A percentile compares a stretch with the other conserved stretches of the same genome.
Evolutionary conservation across 2,113 vertebrate genomes (phyloP).

Genomic region (Rhinopomastus cyanomelas): DNA sequence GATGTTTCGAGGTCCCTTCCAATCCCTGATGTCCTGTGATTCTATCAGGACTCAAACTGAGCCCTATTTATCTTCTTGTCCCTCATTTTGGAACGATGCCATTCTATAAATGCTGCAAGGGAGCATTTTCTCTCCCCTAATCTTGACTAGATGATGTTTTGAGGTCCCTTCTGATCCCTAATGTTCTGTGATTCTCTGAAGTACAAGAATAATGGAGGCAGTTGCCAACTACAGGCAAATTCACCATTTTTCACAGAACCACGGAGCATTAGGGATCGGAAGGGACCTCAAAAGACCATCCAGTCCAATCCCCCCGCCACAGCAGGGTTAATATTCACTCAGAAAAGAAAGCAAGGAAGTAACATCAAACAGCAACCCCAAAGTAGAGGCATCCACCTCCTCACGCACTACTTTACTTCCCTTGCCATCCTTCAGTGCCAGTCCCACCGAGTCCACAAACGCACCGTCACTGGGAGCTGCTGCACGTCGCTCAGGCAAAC

Average conservation of each 20-base stretch:
- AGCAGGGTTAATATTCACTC: neutral
- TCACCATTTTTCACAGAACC: too few relatives aligned
- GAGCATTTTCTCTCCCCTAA: neutral
- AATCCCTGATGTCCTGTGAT: too few relatives aligned
- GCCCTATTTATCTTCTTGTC: neutral
- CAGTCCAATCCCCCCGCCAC: too few relatives aligned
- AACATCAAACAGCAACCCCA: neutral
- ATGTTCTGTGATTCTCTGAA: neutral
- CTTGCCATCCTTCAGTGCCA: neutral
- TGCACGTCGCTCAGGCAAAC: neutral
- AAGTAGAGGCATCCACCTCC: neutral
- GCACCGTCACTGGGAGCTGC: neutral
- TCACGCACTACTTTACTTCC: neutral
- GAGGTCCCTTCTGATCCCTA: too few relatives aligned
- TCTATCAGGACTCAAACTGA: neutral
- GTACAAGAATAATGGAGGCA: neutral
- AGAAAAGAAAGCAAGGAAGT: neutral
- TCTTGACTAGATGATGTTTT: too few relatives aligned
- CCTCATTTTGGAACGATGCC: neutral
- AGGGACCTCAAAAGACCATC: too few relatives aligned
- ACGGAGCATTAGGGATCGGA: too few relatives aligned
- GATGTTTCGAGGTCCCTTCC: too few relatives aligned
- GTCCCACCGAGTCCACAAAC: neutral
- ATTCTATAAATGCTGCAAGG: neutral
- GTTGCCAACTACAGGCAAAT: neutral